These are phyloP conservation scores for Schizaphis graminum DNA, from an alignment of 2,888 invertebrate genomes.

Conservation along the genomic window DNA sequence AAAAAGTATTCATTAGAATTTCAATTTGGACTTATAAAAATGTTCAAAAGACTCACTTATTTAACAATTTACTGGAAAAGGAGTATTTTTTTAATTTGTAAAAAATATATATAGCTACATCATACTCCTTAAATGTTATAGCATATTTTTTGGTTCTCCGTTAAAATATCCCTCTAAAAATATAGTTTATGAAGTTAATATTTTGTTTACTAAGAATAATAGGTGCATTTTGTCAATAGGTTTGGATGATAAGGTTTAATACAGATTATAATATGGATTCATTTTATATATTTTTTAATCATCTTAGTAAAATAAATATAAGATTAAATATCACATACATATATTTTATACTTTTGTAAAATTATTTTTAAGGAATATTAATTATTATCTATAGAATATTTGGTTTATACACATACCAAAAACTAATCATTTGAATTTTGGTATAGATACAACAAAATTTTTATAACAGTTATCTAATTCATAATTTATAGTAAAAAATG, in stretches of 20 bases:
- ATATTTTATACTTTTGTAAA: not conserved
- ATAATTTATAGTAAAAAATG: not conserved
- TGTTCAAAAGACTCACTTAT: no score
- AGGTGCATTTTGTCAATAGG: not conserved
- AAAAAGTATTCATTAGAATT: no score
- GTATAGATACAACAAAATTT: not conserved
- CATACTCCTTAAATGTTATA: no score
- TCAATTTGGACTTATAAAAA: no score
- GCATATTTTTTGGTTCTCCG: no score
- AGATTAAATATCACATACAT: not conserved
- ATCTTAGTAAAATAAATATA: not conserved
- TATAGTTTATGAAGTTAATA: no score
- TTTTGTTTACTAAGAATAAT: not conserved
- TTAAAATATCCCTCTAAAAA: no score
- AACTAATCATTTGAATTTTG: not conserved
- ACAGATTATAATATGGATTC: not conserved
- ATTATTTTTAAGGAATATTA: not conserved
- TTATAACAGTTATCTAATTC: not conserved
- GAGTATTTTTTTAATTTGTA: no score
- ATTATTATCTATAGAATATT: not conserved
- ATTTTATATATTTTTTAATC: not conserved
- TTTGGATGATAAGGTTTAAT: not conserved
- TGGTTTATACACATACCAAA: not conserved
- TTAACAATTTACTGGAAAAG: no score
- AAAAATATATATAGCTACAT: no score